Evolutionary conservation across 2,113 vertebrate genomes (phyloP), one percentile per base, ranked within the genome.

Genomic region (Chloroceryle aenea): DNA sequence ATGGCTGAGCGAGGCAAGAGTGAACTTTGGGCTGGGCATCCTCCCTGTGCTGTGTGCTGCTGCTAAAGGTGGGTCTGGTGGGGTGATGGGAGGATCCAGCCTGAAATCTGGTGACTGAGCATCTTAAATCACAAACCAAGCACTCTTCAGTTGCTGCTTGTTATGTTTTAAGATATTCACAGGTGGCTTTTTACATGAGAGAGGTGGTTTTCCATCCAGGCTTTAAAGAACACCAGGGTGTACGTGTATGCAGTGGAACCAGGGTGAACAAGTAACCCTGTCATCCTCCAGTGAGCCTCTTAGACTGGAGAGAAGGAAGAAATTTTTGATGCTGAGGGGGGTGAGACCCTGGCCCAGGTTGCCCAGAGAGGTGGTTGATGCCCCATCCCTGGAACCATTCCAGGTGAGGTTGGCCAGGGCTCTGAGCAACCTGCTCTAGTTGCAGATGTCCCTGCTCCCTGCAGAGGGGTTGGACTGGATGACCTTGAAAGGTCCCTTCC

Each of bases 31-130:
- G 15, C 30, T 56, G 32, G 20, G 22, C 10, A 6, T 62, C 21
- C 1, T 42, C 7, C 30, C 14, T 40, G 10, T 14, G 13, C 52
- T 45, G 48, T 25, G 23, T 50, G 7, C 53, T 2, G 4, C 19
- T 1, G 2, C 20, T 0, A 0, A 13, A 48, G 58, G 17, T 3
- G 2, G 29, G 22, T 45, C 6, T 16, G 3, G 17, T 21, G n/a
- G 27, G 10, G 18, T 50, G 23, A 64, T 15, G 2, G 27, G 21
- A 68, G 40, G 26, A 50, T 56, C 38, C 59, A 9, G 9, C 68
- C 76, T 26, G 34, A 50, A 9, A 34, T 30, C 42, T 6, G 9
- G 47, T 26, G 14, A 22, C n/a, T 7, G 2, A 22, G 6, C 2
- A 8, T 47, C 42, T 62, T 27, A 27, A 76, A 23, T 30, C 48